These are phyloP conservation scores for Myzus persicae DNA, from an alignment of 1,140 invertebrate species.

Conservation along the genomic window DNA sequence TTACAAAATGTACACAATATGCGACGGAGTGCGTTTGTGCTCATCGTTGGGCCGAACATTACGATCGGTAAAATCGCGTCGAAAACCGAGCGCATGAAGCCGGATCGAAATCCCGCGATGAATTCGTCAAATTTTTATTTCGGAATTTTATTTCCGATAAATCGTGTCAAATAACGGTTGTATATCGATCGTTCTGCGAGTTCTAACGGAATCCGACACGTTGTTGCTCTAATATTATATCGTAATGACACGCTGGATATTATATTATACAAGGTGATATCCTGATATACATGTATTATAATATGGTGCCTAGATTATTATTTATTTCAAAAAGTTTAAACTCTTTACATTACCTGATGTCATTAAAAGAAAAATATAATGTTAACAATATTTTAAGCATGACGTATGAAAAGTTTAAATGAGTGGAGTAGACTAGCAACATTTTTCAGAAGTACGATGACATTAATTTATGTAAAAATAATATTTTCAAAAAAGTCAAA, in stretches of 20 bases:
- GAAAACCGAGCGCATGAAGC: not conserved
- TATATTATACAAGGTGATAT: no score
- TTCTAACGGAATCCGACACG: not conserved
- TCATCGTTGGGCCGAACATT: no score
- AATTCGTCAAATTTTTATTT: no score
- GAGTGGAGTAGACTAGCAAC: not conserved
- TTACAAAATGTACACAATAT: no score
- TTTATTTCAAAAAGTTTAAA: not conserved
- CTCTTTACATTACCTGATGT: not conserved
- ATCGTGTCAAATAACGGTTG: no score
- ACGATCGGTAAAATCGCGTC: not conserved
- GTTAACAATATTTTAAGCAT: no score
- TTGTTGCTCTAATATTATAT: not conserved
- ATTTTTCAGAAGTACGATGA: not conserved
- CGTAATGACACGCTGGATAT: not conserved
- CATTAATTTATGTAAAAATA: not conserved
- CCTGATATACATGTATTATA: no score
- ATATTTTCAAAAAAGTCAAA: not conserved
- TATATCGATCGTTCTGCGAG: not conserved
- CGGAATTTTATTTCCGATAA: no score
- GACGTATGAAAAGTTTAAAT: not conserved
- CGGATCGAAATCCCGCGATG: not conserved
- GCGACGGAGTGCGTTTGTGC: no score
- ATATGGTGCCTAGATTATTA: no score
- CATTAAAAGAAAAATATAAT: no score